Evolutionary conservation across 2,797 vertebrate genomes (phyloP).

Genomic region (Micropoecilia bifurca): DNA sequence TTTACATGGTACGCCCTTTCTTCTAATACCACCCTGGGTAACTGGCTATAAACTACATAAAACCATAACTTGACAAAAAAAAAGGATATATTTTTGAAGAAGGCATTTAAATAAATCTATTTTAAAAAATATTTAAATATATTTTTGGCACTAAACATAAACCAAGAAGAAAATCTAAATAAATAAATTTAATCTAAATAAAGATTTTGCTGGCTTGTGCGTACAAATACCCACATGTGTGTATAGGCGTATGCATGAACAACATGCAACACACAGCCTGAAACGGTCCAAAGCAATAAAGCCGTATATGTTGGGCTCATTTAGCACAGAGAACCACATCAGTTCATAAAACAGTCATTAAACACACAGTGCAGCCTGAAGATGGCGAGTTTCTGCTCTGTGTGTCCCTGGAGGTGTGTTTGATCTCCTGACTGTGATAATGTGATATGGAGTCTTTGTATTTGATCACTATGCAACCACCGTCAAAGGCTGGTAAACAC

Average conservation of each 20-base stretch:
- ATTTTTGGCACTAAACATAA: background rate
- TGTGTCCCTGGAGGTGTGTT: slow-evolving; percentile 64
- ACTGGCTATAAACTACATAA: background rate
- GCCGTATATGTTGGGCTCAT: slow-evolving; percentile 32
- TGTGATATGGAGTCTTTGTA: slow-evolving; percentile 67
- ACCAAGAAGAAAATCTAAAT: background rate
- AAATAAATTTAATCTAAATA: background rate
- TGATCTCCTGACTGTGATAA: slow-evolving; percentile 73
- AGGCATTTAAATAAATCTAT: background rate
- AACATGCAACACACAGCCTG: background rate
- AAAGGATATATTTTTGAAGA: background rate
- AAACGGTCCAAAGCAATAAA: slow-evolving; percentile 28
- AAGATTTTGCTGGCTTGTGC: background rate
- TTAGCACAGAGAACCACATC: slow-evolving; percentile 38
- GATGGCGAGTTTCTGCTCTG: slow-evolving; percentile 21
- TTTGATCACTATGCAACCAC: slow-evolving; percentile 69
- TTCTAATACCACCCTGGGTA: background rate
- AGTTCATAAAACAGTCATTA: slow-evolving; percentile 56
- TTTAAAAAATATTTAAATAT: background rate
- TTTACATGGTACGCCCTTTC: background rate
- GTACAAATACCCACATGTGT: background rate
- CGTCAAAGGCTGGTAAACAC: slow-evolving; percentile 59
- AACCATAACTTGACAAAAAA: background rate
- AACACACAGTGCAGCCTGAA: slow-evolving; percentile 30
- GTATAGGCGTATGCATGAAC: background rate